A percentile compares a stretch with the other conserved stretches of the same genome.
These are phyloP conservation scores for Drosophila demipolita DNA, from an alignment of 2,888 invertebrate species.

Conservation along the genomic window DNA sequence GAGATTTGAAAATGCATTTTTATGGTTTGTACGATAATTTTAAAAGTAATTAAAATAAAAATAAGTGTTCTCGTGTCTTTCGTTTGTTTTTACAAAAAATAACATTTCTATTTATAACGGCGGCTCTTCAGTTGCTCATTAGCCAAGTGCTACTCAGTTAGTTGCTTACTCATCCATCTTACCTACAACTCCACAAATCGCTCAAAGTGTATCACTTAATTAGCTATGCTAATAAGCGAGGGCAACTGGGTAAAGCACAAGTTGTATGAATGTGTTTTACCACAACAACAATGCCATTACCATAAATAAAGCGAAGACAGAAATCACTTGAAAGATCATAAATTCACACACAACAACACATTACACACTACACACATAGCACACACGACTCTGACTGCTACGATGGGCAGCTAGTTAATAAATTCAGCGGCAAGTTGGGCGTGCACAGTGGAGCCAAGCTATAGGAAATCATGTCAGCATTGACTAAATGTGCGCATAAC, in stretches of 20 bases:
- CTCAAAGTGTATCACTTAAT: slow-evolving; percentile 66
- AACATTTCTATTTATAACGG: neutral
- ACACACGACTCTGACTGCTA: slow-evolving; percentile 7
- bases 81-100: neutral
- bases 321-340: slow-evolving; percentile 55
- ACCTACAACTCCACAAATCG: slow-evolving; percentile 15
- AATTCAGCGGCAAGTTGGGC: slow-evolving; percentile 57
- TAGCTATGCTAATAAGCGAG: slow-evolving; percentile 70
- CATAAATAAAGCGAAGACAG: slow-evolving; percentile 66
- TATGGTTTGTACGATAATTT: neutral
- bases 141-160: slow-evolving; percentile 19
- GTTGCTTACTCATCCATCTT: slow-evolving; percentile 26
- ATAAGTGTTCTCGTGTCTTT: neutral
- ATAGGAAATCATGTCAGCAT: slow-evolving; percentile 58
- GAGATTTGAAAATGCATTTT: neutral
- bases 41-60: neutral
- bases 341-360: slow-evolving; percentile 57
- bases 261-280: slow-evolving; percentile 8
- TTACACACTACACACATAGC: neutral
- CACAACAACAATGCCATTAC: slow-evolving; percentile 43
- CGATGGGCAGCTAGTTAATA: slow-evolving; percentile 64
- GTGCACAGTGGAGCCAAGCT: slow-evolving; percentile 48
- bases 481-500: slow-evolving; percentile 62
- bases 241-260: slow-evolving; percentile 10
- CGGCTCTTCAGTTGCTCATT: slow-evolving; percentile 8